Evolutionary conservation across 2,113 vertebrate genomes (phyloP), one percentile per base, ranked within the genome.

Genomic region (Empidonax alnorum): DNA sequence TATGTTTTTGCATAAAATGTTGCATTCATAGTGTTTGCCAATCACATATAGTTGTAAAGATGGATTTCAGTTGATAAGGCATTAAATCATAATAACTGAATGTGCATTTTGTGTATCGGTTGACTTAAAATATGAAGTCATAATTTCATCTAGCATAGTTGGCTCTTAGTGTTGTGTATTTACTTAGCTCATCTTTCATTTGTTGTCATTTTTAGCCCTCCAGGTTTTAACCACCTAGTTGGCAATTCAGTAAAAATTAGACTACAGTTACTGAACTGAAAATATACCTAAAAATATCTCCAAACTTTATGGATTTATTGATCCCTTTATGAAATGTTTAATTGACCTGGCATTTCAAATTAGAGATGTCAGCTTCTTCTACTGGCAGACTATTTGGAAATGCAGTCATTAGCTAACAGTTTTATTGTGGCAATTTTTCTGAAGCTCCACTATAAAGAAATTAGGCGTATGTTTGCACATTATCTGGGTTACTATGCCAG

Each of bases 141-240:
- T 85, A 7, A 56, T 94, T 93, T 94, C 30, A 67, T 52, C 55
- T 75, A 46, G 30, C 71, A 31, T 61, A 68, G 79, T 37, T 90
- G 63, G 12, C 10, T 52, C 91, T 85, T 84, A 88, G 30, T 67
- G 41, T 67, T 67, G 6, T 33, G 28, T 68, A 28, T 94, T 90
- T 94, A 53, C 61, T 84, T 88, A 78, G 24, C 39, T 92, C 44
- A 58, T 93, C 23, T 73, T 88, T 87, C 80, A 87, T 89, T 82
- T 9, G 13, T 41, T 88, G 25, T 84, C 5, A 42, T 59, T 77
- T 95, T 67, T 75, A 88, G 24, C 24, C 37, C 7, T 83, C 24
- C 22, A 52, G 25, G 52, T 81, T 96, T 81, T 92, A 91, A 42
- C 35, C 14, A 71, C 13, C 35, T 41, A 63, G 55, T 21, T 91